phyloP scores from a whole-genome alignment of 2,113 vertebrate species.

The Eulacestoma nigropectus region DNA sequence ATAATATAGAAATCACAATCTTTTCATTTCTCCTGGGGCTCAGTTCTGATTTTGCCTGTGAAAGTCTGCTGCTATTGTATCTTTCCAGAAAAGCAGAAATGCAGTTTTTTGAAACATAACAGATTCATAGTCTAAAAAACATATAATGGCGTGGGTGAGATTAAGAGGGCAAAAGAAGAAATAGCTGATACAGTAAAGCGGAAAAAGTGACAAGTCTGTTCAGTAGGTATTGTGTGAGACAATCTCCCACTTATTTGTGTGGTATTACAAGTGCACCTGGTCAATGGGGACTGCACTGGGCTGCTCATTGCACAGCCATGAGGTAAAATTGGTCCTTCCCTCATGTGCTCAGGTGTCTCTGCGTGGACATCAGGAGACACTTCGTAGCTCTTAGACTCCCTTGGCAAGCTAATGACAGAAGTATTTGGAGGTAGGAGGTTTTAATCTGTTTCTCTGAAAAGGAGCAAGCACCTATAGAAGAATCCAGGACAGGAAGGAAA shows the following conservation, averaged over 20 bases:
- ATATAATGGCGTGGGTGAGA: not conserved
- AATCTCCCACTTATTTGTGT: not conserved
- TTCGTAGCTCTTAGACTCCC: not conserved
- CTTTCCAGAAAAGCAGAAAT: not conserved
- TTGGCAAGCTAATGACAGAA: not conserved
- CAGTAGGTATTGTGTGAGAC: not conserved
- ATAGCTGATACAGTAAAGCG: not conserved
- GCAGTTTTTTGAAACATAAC: not conserved
- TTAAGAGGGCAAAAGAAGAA: not conserved
- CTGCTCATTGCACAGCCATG: fast-evolving
- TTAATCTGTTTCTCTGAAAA: not conserved
- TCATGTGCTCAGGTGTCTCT: not conserved
- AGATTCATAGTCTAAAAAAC: not conserved
- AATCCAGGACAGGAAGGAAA: slow-evolving; percentile 9
- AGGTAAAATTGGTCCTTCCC: not conserved
- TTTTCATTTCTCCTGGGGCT: not conserved
- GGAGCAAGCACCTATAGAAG: not conserved
- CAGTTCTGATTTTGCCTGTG: not conserved
- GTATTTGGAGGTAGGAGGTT: not conserved
- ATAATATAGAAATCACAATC: not conserved
- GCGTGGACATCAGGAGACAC: not conserved
- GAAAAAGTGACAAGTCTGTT: not conserved
- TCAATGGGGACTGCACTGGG: not conserved
- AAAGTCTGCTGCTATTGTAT: not conserved
- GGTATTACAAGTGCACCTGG: not conserved